These are phyloP conservation scores for Darevskia mixta DNA, from an alignment of 2,797 vertebrate genomes.

Conservation along the genomic window DNA sequence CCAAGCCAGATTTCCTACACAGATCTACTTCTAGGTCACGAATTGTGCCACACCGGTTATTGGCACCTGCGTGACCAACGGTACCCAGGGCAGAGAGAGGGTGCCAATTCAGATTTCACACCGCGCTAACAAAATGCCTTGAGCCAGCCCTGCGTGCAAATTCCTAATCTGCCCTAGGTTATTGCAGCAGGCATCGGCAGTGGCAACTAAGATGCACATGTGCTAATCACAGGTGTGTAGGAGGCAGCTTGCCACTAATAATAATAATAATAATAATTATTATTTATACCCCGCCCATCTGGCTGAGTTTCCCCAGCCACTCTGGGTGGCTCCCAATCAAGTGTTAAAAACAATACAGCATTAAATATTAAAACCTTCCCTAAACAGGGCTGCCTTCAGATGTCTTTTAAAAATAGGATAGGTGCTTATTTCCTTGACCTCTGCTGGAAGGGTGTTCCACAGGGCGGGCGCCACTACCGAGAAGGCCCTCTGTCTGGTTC, in stretches of 20 bases:
- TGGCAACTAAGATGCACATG: neutral
- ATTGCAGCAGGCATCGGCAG: neutral
- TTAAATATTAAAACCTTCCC: too few species aligned
- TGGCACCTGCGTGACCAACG: neutral
- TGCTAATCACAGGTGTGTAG: neutral
- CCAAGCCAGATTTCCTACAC: neutral
- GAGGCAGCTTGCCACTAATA: neutral
- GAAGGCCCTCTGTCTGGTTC: too few species aligned
- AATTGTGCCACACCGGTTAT: neutral
- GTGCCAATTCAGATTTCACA: neutral
- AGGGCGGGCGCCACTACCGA: too few species aligned
- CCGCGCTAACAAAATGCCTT: neutral
- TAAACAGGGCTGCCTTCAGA: too few species aligned
- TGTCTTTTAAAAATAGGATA: too few species aligned
- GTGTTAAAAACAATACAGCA: too few species aligned
- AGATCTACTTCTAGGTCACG: neutral
- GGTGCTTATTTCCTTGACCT: too few species aligned
- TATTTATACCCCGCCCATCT: too few species aligned
- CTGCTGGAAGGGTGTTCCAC: too few species aligned
- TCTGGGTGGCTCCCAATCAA: too few species aligned
- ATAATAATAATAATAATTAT: too few species aligned
- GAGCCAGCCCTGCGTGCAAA: neutral
- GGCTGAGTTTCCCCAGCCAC: too few species aligned
- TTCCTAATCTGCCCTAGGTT: neutral
- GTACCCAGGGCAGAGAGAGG: neutral